Evolutionary conservation across 2,113 vertebrate species (phyloP).

Genomic region (Peromyscus polionotus): DNA sequence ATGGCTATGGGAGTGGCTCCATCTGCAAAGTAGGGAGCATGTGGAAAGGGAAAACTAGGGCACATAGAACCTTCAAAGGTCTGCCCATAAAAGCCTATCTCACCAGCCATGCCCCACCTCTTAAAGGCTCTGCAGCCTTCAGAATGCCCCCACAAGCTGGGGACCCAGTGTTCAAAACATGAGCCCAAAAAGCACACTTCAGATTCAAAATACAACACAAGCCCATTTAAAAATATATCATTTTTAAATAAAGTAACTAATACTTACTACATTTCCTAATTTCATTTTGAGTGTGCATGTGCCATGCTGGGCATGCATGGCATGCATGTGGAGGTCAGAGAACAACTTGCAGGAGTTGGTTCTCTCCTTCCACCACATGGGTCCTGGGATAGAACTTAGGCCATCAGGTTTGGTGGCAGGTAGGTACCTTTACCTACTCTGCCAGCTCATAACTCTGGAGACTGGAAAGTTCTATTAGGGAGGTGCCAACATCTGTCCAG

Average conservation of each 20-base stretch:
- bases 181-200: background rate
- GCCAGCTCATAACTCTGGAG: background rate
- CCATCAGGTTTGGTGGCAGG: background rate
- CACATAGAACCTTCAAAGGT: background rate
- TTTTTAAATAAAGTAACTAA: background rate
- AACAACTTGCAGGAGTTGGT: background rate
- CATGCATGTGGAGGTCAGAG: background rate
- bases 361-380: background rate
- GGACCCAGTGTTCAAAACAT: background rate
- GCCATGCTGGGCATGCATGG: no score
- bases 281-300: background rate
- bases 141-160: background rate
- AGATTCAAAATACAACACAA: background rate
- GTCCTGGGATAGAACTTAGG: background rate
- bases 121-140: background rate
- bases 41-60: background rate
- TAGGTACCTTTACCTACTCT: background rate
- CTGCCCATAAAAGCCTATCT: background rate
- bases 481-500: background rate
- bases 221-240: background rate
- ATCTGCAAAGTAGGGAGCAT: background rate
- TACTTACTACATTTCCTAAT: background rate
- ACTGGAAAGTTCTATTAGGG: background rate
- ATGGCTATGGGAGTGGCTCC: background rate
- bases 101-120: background rate